Conservation (phyloP, 64 coral and sea anemone genomes). For the Porites australiensis region DNA sequence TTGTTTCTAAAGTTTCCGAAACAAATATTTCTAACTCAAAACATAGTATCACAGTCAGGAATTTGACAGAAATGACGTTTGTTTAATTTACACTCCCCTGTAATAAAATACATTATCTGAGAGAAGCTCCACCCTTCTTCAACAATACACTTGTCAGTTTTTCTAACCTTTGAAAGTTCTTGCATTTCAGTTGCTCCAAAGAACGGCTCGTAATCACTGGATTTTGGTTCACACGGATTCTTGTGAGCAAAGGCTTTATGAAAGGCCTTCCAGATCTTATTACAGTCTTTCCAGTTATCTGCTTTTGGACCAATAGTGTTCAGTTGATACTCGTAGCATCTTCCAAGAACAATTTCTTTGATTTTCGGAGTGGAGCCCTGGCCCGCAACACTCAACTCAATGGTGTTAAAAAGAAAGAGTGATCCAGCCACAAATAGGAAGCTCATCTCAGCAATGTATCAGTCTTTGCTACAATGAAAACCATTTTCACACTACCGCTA, state of each 20-base stretch:
- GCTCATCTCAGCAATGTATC: background rate
- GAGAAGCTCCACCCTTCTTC: no score
- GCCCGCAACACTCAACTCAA: no score
- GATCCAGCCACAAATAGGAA: background rate
- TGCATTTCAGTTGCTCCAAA: conserved; percentile 15
- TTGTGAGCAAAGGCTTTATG: conserved; percentile 51
- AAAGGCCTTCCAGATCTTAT: conserved; percentile 33
- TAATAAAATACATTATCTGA: no score
- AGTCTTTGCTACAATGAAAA: no score
- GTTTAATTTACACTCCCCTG: no score
- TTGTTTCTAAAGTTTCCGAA: no score
- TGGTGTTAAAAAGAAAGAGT: background rate
- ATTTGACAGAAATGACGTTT: no score
- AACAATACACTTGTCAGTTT: no score
- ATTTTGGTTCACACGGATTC: conserved; percentile 43
- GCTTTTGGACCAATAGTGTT: background rate
- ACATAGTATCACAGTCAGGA: no score
- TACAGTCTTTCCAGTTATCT: conserved; percentile 49
- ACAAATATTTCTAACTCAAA: no score
- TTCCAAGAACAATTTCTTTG: conserved; percentile 52
- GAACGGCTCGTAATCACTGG: conserved; percentile 59
- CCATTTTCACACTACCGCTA: no score
- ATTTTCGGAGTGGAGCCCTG: conserved; percentile 41
- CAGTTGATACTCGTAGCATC: conserved; percentile 54
- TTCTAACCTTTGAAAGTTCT: background rate